phyloP scores from a whole-genome alignment of 2,797 vertebrate species.

The Chloroceryle inda region DNA sequence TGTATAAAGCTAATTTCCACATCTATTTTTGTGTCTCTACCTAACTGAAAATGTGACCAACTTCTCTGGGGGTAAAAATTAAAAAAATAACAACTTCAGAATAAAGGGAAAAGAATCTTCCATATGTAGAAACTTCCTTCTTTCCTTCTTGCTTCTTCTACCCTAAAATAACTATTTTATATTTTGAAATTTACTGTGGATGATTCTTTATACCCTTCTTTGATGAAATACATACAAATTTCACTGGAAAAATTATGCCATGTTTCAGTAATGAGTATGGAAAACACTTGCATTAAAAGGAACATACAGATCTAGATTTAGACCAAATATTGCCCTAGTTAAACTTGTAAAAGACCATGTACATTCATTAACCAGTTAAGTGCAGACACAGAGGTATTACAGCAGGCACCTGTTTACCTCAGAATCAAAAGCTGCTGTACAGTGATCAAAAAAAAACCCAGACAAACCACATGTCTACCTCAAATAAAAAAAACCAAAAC shows the following conservation, averaged over 20 bases:
- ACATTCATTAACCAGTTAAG: not conserved
- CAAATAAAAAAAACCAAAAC: not conserved
- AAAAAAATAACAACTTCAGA: not conserved
- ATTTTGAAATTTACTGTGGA: not conserved
- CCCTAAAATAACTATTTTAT: not conserved
- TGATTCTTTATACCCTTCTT: not conserved
- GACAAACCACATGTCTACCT: not conserved
- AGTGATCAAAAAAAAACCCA: not conserved
- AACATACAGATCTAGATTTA: not conserved
- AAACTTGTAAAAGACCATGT: not conserved
- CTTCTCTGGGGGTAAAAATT: not conserved
- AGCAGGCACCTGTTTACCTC: not conserved
- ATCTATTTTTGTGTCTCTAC: not conserved
- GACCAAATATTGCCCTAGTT: not conserved
- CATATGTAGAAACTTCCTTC: not conserved
- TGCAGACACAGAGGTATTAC: not conserved
- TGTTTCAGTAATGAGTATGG: not conserved
- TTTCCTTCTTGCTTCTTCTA: not conserved
- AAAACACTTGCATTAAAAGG: not conserved
- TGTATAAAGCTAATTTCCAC: fast-evolving
- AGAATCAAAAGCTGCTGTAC: not conserved
- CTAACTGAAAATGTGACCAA: not conserved
- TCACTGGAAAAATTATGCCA: not conserved
- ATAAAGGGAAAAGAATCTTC: not conserved
- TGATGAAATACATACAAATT: not conserved